Evolutionary conservation across 2,113 vertebrate genomes (phyloP), one percentile per base, ranked within the genome.

Genomic region (Peromyscus californicus): DNA sequence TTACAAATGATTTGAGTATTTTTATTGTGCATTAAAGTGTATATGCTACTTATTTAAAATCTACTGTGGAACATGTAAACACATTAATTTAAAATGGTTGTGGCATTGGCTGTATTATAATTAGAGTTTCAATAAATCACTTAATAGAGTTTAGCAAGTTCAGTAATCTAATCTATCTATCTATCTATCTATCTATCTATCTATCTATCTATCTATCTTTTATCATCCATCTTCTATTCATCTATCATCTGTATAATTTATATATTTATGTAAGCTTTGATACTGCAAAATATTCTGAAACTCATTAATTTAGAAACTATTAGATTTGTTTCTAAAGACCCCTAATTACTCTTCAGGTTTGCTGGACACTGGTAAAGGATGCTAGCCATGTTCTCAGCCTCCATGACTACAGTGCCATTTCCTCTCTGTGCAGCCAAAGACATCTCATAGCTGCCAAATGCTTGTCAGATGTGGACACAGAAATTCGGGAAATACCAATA

Each of bases 401-500:
- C 65, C 48, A 17, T 39, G 79, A 7, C 70, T 21, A 67, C 4
- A 48, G 61, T 48, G 10, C 16, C 10, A 24, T 74, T 96, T 92
- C 82, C 63, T 83, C n/a, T 39, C 3, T 51, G 48, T 16, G 72
- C 26, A 21, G 4, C 17, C 45, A 19, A 97, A 95, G 59, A 31
- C 82, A 31, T n/a, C 72, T 70, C 39, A 83, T 48, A 72, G 67
- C 31, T 78, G 26, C 82, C 21, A 94, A 83, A 15, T 42, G 36
- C 86, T 94, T 65, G 89, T 94, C 69, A 87, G 7, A 54, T 96
- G 82, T 42, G 96, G 80, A 86, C 5, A 96, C 91, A 95, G 54
- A 31, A 95, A 45, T 24, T 19, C 24, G 89, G 82, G 48, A 93
- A 94, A 95, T 84, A 89, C 45, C 33, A 90, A 76, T 6, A 54